These are phyloP conservation scores for Argopecten irradians DNA, from an alignment of 1,140 invertebrate species.

Conservation along the genomic window DNA sequence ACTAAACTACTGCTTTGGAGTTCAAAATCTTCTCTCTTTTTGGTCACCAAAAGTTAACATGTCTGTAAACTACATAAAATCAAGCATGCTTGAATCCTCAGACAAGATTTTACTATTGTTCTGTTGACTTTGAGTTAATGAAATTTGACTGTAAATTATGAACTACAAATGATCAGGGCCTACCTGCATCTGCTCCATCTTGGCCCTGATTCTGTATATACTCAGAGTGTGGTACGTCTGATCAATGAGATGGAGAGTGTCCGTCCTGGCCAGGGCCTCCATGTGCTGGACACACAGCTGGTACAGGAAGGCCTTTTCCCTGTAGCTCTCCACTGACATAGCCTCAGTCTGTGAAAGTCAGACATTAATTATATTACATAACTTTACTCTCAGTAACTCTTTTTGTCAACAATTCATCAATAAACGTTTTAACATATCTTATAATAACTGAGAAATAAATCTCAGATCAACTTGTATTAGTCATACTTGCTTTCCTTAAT, in stretches of 20 bases:
- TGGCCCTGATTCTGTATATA: constrained; percentile 57
- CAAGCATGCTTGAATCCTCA: too few relatives aligned
- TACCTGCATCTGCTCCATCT: constrained; percentile 49
- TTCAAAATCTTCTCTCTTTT: too few relatives aligned
- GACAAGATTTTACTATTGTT: too few relatives aligned
- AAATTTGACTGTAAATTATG: not conserved
- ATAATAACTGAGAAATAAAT: too few relatives aligned
- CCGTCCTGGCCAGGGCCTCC: not conserved
- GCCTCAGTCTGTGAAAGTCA: constrained; percentile 50
- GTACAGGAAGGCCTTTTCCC: constrained; percentile 58
- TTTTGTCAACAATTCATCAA: not conserved
- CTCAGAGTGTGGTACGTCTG: constrained; percentile 59
- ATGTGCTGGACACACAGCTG: constrained; percentile 54
- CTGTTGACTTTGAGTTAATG: too few relatives aligned
- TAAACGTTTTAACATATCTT: not conserved
- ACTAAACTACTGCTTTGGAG: too few relatives aligned
- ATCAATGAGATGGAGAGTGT: constrained; percentile 27
- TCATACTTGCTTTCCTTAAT: too few relatives aligned
- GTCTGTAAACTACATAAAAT: too few relatives aligned
- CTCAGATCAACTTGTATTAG: too few relatives aligned
- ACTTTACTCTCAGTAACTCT: not conserved
- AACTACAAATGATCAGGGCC: not conserved
- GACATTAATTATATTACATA: constrained; percentile 22
- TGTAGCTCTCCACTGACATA: constrained; percentile 38
- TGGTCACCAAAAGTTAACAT: too few relatives aligned